A percentile compares a stretch with the other conserved stretches of the same genome.
These are phyloP conservation scores for Philhelius pedissequus DNA, from an alignment of 2,888 invertebrate species.

Conservation along the genomic window DNA sequence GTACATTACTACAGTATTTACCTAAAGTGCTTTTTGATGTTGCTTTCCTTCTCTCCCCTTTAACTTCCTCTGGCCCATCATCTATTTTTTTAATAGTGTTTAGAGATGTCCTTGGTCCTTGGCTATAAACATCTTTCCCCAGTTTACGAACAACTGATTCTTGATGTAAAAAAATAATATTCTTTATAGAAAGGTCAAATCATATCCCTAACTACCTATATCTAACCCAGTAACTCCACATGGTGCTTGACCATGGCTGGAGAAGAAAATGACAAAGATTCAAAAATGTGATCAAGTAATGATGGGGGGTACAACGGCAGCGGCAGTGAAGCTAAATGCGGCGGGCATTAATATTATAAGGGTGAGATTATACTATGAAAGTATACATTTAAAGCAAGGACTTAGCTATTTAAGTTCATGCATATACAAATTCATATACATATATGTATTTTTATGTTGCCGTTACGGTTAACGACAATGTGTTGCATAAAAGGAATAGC, in stretches of 20 bases:
- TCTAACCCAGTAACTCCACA: not conserved
- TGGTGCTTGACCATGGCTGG: not conserved
- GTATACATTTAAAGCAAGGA: not conserved
- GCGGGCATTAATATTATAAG: not conserved
- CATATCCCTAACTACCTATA: not conserved
- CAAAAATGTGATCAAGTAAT: not conserved
- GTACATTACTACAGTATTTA: too few species aligned
- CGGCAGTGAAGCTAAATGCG: not conserved
- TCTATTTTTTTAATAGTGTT: not conserved
- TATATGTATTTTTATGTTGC: not conserved
- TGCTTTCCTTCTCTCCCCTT: not conserved
- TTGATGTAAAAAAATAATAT: not conserved
- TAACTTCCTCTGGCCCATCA: not conserved
- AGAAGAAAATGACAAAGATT: not conserved
- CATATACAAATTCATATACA: not conserved
- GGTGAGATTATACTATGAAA: not conserved
- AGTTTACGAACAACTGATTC: not conserved
- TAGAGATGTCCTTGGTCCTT: not conserved
- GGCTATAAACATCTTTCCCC: not conserved
- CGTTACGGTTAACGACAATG: not conserved
- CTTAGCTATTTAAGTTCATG: not conserved
- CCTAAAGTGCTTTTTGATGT: not conserved
- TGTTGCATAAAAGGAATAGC: not conserved
- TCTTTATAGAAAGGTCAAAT: constrained; percentile 10
- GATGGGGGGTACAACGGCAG: not conserved